These are phyloP conservation scores for Nysson spinosus DNA, from an alignment of 2,888 invertebrate genomes.

Conservation along the genomic window DNA sequence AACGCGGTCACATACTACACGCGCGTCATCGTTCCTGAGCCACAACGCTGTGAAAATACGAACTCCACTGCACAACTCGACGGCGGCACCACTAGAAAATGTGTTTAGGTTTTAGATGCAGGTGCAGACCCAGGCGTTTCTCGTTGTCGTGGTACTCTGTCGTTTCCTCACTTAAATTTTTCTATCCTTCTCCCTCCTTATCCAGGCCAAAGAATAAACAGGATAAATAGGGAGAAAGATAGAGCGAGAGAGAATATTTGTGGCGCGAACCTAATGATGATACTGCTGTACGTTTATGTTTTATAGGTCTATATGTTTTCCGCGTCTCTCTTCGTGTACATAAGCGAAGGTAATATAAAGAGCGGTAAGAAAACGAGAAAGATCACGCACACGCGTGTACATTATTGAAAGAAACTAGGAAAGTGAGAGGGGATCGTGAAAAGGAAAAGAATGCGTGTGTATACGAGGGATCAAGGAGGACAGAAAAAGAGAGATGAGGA, in stretches of 20 bases:
- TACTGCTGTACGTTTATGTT: no score
- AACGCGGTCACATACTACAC: constrained; percentile 33
- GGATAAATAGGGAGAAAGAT: constrained; percentile 42
- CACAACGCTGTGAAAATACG: constrained; percentile 26
- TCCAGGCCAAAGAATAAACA: constrained; percentile 49
- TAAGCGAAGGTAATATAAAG: constrained; percentile 14
- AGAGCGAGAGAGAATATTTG: constrained; percentile 31
- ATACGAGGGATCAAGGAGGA: constrained; percentile 7
- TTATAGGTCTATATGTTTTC: no score
- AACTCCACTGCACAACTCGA: constrained; percentile 44
- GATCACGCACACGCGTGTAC: constrained; percentile 43
- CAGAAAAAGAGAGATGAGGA: constrained; percentile 25
- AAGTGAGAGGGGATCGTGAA: constrained; percentile 19
- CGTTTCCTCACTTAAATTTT: constrained; percentile 29
- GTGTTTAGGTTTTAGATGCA: constrained; percentile 53
- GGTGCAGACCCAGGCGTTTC: constrained; percentile 52
- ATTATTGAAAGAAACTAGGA: constrained; percentile 45
- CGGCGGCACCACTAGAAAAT: constrained; percentile 41
- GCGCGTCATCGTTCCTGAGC: constrained; percentile 18
- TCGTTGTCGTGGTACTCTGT: constrained; percentile 29
- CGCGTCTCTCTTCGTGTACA: constrained; percentile 5
- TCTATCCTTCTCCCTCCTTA: constrained; percentile 43
- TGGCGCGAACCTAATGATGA: constrained; percentile 24
- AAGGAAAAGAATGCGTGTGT: background rate
- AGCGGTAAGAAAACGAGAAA: constrained; percentile 41